Percentiles rank a stretch among this genome's conserved stretches.
Evolutionary conservation across 2,113 vertebrate species (phyloP).

Genomic region (Pitta sordida): DNA sequence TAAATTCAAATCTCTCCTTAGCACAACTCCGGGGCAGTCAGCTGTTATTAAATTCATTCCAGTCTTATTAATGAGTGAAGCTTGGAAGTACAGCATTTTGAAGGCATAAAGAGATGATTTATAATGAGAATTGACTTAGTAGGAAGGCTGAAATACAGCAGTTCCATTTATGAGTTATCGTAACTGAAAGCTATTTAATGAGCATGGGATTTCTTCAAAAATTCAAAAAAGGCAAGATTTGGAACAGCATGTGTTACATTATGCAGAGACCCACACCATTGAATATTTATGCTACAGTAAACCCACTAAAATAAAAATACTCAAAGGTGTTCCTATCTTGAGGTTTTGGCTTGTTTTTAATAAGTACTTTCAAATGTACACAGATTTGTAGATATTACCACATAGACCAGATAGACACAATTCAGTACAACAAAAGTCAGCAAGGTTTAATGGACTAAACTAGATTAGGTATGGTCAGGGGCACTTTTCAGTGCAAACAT

Average conservation of each 20-base stretch:
- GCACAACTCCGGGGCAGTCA: not conserved
- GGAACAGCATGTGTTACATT: conserved; percentile 41
- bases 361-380: not conserved
- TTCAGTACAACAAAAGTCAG: not conserved
- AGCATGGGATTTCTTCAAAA: conserved; percentile 48
- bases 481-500: not conserved
- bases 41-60: conserved; percentile 63
- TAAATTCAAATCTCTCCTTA: conserved; percentile 49
- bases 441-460: not conserved
- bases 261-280: not conserved
- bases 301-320: not conserved
- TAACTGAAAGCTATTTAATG: conserved; percentile 68
- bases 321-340: not conserved
- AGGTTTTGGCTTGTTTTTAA: not conserved
- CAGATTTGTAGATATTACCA: not conserved
- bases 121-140: conserved; percentile 70
- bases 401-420: not conserved
- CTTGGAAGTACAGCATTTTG: conserved; percentile 58
- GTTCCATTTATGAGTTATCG: conserved; percentile 55
- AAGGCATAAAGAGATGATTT: conserved; percentile 70
- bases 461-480: not conserved
- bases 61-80: conserved; percentile 66
- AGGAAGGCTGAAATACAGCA: conserved; percentile 44
- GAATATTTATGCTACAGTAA: not conserved
- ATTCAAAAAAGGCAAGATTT: conserved; percentile 33